Conservation (phyloP, 2,113 vertebrate species). For the Oenanthe oenanthe region DNA sequence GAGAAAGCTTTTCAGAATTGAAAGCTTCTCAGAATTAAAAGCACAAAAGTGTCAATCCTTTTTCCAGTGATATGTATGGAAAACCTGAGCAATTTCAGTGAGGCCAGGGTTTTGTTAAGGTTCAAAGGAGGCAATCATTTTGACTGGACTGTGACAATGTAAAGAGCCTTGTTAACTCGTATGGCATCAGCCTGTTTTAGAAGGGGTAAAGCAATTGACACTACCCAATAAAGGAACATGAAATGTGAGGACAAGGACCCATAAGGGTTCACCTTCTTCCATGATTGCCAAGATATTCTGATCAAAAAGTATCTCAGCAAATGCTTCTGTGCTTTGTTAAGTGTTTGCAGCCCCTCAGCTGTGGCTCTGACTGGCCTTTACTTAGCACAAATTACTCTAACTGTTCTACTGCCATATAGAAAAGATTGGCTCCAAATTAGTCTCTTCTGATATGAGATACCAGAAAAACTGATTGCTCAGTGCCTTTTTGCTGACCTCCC, state of each 20-base stretch:
- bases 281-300: neutral
- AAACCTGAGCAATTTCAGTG: conserved; percentile 11
- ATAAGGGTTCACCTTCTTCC: neutral
- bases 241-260: neutral
- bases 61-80: neutral
- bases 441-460: neutral
- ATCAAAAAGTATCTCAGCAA: neutral
- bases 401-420: neutral
- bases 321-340: neutral
- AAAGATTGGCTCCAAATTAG: neutral
- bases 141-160: neutral
- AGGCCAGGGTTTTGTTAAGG: neutral
- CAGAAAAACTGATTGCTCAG: neutral
- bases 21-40: neutral
- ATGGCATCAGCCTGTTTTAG: neutral
- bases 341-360: neutral
- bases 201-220: conserved; percentile 34
- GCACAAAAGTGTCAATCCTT: neutral
- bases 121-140: conserved; percentile 33
- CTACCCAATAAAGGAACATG: neutral
- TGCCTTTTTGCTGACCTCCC: neutral
- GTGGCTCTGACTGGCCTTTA: neutral
- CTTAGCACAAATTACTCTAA: conserved; percentile 10
- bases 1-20: neutral
- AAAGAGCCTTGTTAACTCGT: neutral